A percentile compares a stretch with the other conserved stretches of the same genome.
Conservation (phyloP, 2,797 vertebrate genomes). For the Craterocephalus amniculus region DNA sequence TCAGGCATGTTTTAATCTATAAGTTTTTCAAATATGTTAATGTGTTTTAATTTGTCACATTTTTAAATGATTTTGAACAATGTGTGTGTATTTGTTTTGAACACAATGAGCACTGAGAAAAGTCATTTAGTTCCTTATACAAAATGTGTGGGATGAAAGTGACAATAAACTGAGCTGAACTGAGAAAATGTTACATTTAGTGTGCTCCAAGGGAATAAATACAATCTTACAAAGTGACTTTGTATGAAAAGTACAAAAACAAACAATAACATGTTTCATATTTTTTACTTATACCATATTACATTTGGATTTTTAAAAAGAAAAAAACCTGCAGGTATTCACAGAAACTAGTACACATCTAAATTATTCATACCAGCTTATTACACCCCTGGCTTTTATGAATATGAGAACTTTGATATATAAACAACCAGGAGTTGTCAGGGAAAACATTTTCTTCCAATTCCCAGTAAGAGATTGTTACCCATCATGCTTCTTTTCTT, state of each 20-base stretch:
- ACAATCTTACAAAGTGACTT: neutral
- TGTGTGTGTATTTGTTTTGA: neutral
- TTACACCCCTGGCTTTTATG: neutral
- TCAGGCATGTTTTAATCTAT: neutral
- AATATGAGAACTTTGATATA: neutral
- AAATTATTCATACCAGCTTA: constrained; percentile 66
- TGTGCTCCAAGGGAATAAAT: neutral
- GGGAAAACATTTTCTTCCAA: neutral
- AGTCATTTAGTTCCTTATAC: neutral
- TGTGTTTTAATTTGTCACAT: neutral
- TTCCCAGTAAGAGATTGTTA: neutral
- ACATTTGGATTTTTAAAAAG: neutral
- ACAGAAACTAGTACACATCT: constrained; percentile 33
- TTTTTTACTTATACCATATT: neutral
- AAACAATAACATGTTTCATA: too few relatives aligned
- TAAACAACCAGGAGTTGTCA: neutral
- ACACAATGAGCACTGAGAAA: too few relatives aligned
- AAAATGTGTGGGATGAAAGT: neutral
- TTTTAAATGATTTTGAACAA: neutral
- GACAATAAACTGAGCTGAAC: neutral
- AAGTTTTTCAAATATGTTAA: neutral
- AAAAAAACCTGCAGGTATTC: constrained; percentile 1
- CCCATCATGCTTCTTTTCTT: neutral
- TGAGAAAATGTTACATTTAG: neutral
- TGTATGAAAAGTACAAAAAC: neutral